Evolutionary conservation across 2,888 invertebrate species (phyloP).

Genomic region (Hemicrepidius hirtus): DNA sequence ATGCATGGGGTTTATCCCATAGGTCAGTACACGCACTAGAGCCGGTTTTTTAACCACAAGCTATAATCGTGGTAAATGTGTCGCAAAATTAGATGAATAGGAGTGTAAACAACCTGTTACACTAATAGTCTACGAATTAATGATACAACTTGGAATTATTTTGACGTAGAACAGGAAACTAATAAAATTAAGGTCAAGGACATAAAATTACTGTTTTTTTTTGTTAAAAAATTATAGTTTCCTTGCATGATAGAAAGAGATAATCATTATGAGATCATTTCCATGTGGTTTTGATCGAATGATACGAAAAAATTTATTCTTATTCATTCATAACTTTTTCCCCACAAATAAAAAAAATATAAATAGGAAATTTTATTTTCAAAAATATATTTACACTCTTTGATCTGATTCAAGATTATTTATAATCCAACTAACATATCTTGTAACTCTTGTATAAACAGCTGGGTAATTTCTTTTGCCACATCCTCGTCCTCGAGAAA

Average conservation of each 20-base stretch:
- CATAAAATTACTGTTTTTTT: no score
- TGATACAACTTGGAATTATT: no score
- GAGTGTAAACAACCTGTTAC: neutral
- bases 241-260: no score
- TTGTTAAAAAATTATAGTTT: no score
- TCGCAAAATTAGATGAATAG: neutral
- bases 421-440: conserved; percentile 84
- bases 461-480: conserved; percentile 84
- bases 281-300: no score
- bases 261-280: no score
- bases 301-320: no score
- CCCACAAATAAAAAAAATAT: no score
- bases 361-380: neutral
- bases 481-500: conserved; percentile 90
- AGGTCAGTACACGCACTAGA: neutral
- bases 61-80: neutral
- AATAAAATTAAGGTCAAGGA: no score
- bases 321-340: no score
- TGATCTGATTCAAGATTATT: conserved; percentile 63
- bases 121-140: no score
- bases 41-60: neutral
- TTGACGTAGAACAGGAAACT: no score
- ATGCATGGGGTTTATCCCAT: neutral
- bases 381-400: neutral
- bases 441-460: conserved; percentile 83